These are phyloP conservation scores for Montipora sp. DNA, from an alignment of 64 coral and sea anemone genomes.

Conservation along the genomic window DNA sequence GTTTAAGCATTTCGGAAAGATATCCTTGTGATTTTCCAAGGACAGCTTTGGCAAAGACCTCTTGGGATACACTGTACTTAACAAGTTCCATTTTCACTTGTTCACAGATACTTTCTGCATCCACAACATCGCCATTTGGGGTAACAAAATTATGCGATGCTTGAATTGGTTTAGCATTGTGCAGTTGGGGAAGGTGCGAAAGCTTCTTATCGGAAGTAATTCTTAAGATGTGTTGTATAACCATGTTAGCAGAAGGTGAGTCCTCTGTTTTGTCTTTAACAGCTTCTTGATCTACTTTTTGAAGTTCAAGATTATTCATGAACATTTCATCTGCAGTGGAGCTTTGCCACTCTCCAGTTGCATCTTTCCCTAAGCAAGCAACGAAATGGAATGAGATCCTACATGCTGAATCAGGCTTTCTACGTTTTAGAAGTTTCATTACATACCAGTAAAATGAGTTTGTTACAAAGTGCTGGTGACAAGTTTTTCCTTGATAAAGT, in stretches of 20 bases:
- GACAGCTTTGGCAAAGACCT: slow-evolving; percentile 92
- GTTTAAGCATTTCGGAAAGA: slow-evolving; percentile 93
- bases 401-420: slow-evolving; percentile 73
- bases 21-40: slow-evolving; percentile 95
- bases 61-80: slow-evolving; percentile 88
- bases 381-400: slow-evolving; percentile 63
- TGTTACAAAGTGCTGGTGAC: too few relatives aligned
- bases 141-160: slow-evolving; percentile 38
- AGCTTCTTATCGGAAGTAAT: slow-evolving; percentile 71
- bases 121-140: slow-evolving; percentile 9
- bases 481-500: too few relatives aligned
- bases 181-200: neutral
- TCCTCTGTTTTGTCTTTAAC: slow-evolving; percentile 34
- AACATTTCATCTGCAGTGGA: slow-evolving; percentile 71
- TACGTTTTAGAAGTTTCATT: neutral
- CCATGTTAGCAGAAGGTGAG: slow-evolving; percentile 42
- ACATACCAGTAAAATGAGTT: neutral
- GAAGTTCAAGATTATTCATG: slow-evolving; percentile 78
- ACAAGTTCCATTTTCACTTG: slow-evolving; percentile 85
- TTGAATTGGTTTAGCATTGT: slow-evolving; percentile 2
- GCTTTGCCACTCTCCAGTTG: slow-evolving; percentile 62
- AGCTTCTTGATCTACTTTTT: slow-evolving; percentile 61
- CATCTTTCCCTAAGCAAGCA: slow-evolving; percentile 49
- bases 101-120: slow-evolving; percentile 63
- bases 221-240: slow-evolving; percentile 74